Evolutionary conservation across 2,888 invertebrate genomes (phyloP), one percentile per base, ranked within the genome.

Genomic region (Andrena flavipes): DNA sequence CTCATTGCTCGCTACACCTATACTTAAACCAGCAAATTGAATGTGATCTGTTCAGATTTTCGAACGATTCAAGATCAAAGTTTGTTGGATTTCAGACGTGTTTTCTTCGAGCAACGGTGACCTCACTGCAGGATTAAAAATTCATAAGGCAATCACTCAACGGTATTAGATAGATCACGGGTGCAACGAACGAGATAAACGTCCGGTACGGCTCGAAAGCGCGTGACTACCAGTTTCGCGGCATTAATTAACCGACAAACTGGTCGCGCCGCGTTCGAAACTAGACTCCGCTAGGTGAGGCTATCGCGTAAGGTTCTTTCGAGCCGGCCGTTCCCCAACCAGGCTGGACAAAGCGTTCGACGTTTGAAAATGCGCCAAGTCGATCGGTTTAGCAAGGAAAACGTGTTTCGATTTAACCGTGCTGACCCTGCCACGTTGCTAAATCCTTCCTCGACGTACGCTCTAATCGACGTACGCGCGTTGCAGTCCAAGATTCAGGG

Each of bases 221-320:
- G 84, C 76, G 59, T 60, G 74, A 69, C 82, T 88, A 82, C 85
- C 84, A 77, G 88, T 88, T 82, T 88, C 73, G 75, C 86, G 64
- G 80, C 84, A 87, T 88, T 88, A 88, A 88, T 88, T 88, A 88
- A 88, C 77, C 81, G 75, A 80, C 76, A 84, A 88, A 88, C 88
- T 88, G 88, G 88, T 88, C 86, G 69, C 33, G 48, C 82, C 67
- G 65, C 69, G 82, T 42, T 73, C 77, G 59, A 71, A 84, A 86
- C 88, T 88, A 87, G 87, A 84, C 84, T 86, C 87, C 78, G 64
- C 23, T 74, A 48, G 73, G 49, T 60, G 78, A 79, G 75, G 82
- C 69, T 63, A 81, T 81, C 81, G 70, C 81, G 70, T 64, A 72
- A 74, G 75, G 75, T 82, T 84, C 65, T 23, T 75, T 68, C 42